phyloP scores from a whole-genome alignment of 2,113 vertebrate species.

The Eupsittula cactorum region DNA sequence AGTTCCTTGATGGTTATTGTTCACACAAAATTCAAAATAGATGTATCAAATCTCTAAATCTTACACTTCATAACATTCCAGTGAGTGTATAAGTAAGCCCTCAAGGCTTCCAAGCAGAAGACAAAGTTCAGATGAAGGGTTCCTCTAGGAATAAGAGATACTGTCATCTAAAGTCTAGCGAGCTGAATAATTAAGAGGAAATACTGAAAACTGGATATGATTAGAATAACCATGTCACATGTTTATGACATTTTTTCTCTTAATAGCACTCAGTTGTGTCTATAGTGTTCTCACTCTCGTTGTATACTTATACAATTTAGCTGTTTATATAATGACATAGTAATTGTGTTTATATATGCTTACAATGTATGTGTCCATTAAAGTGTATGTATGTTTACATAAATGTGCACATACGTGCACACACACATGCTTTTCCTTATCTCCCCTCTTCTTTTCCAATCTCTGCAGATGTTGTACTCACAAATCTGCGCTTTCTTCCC shows the following conservation, averaged over 20 bases:
- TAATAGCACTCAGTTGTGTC: background rate
- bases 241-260: background rate
- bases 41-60: background rate
- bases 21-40: background rate
- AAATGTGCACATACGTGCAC: accelerated
- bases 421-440: accelerated
- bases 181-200: constrained; percentile 41
- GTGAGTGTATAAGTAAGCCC: constrained; percentile 7
- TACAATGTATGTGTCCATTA: too few species aligned
- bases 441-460: background rate
- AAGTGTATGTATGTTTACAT: background rate
- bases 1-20: background rate
- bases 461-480: background rate
- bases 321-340: background rate
- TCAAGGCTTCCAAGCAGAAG: constrained; percentile 31
- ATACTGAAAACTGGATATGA: background rate
- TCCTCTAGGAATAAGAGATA: background rate
- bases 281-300: background rate
- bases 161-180: background rate
- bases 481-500: background rate
- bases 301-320: background rate
- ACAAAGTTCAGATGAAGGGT: background rate
- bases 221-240: background rate
- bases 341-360: background rate
- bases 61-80: background rate